phyloP scores from a whole-genome alignment of 2,797 vertebrate genomes.

The Melopsittacus undulatus region DNA sequence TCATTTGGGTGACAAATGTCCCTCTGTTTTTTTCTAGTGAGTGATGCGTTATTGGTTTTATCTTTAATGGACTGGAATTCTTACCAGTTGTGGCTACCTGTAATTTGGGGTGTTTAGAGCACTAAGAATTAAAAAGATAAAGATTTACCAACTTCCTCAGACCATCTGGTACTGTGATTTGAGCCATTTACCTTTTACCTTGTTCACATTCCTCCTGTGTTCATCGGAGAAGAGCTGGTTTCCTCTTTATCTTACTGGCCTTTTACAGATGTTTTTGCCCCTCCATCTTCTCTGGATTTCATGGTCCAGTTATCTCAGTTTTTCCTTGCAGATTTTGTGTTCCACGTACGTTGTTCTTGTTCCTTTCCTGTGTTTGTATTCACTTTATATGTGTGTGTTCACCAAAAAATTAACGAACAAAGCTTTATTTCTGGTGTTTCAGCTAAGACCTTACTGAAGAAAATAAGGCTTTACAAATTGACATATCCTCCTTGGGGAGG shows the following conservation, averaged over 20 bases:
- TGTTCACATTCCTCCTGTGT: not conserved
- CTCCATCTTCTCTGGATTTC: not conserved
- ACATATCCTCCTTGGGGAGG: not conserved
- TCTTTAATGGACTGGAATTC: not conserved
- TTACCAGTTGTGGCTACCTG: not conserved
- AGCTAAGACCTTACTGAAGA: not conserved
- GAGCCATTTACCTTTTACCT: not conserved
- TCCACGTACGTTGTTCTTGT: not conserved
- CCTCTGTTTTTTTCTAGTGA: not conserved
- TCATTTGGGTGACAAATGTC: not conserved
- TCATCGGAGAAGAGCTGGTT: not conserved
- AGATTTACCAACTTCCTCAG: not conserved
- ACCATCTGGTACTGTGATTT: not conserved
- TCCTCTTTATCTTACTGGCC: not conserved
- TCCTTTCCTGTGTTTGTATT: not conserved
- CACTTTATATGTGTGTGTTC: not conserved
- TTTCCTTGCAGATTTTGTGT: not conserved
- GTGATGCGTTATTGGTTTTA: not conserved
- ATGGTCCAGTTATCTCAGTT: not conserved
- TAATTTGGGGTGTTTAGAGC: not conserved
- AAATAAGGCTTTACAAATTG: not conserved
- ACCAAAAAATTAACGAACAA: not conserved
- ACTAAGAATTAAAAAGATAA: not conserved
- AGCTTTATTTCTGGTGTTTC: not conserved
- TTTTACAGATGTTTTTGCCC: not conserved